Base-by-base conservation (phyloP, 1,140 invertebrate genomes). In the Drosophila lowei region DNA sequence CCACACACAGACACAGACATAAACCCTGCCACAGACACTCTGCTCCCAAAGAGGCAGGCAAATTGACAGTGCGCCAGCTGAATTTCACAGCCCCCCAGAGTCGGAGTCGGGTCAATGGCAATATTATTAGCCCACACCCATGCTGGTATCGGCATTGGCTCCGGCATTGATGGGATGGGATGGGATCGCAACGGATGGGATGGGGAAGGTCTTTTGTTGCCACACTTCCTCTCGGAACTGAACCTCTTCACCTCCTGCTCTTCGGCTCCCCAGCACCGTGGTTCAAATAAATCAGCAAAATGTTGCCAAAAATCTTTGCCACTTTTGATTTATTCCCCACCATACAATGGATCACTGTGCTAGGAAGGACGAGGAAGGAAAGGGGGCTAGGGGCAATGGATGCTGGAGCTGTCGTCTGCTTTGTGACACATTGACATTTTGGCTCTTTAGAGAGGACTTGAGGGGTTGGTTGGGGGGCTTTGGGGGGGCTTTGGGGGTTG, bases 391-490 rank as follows among this genome's bases (percentile, higher is more conserved):
- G 25, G 5, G 23, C 6, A 25, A 4, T 25, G 49, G 25, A 16
- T 66, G 41, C 30, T 38, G 34, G 66, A 54, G 58, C 75, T 84
- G 67, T 85, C 81, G 81, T 70, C 77, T 78, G 65, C 77, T 86
- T 85, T 86, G 73, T 88, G 81, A 79, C 83, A 88, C 83, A 76
- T 86, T 86, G 83, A 86, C 83, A 62, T 85, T 83, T 62, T 41
- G 63, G 23, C 43, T 38, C 34, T 38, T 38, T 5, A 4, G 11
- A 38, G 34, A 38, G 16, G 11, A 61, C 34, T 38, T 38, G 11
- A 38, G 30, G 9, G 23, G n/a, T 2, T 25, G 23, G 5, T 25
- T 25, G 23, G 23, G 4, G 2, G 21, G 21, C n/a, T n/a, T n/a
- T n/a, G 21, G 21, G 21, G n/a, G 18, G 9, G 48, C n/a, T n/a